Evolutionary conservation across 2,888 invertebrate species (phyloP).

Genomic region (Hirtodrosophila cameraria): DNA sequence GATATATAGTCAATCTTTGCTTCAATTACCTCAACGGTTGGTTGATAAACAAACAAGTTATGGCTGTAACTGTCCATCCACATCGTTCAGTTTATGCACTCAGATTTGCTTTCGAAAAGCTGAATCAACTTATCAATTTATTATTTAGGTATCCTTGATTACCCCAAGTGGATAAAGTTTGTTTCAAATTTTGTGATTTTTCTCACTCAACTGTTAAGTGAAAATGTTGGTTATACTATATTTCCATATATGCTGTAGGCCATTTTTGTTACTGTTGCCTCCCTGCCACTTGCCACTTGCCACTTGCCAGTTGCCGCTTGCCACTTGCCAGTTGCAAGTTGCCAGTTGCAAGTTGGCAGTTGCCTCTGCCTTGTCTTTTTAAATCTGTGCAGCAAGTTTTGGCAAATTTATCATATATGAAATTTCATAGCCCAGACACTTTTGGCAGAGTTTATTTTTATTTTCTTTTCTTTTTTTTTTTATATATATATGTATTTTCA

Average conservation of each 20-base stretch:
- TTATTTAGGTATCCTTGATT: too few species aligned
- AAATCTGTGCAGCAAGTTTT: conserved; percentile 16
- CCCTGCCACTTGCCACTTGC: neutral
- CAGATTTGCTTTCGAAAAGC: too few species aligned
- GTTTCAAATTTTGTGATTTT: neutral
- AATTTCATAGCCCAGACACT: conserved; percentile 24
- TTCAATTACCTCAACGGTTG: too few species aligned
- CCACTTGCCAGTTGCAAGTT: neutral
- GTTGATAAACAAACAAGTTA: too few species aligned
- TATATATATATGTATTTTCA: too few species aligned
- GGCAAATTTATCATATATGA: conserved; percentile 31
- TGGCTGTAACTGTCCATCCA: too few species aligned
- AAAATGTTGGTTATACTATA: conserved; percentile 10
- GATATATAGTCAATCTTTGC: too few species aligned
- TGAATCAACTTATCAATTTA: too few species aligned
- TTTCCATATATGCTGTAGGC: too few species aligned
- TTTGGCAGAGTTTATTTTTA: conserved; percentile 13
- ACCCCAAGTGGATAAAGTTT: too few species aligned
- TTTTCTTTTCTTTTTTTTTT: too few species aligned
- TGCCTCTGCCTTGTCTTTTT: conserved; percentile 13
- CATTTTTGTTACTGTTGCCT: neutral
- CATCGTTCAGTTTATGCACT: too few species aligned
- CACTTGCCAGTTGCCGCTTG: neutral
- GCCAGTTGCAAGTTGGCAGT: neutral
- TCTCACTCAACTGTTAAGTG: conserved; percentile 5